Conservation (phyloP, 2,113 vertebrate genomes). For the Neotragus moschatus region DNA sequence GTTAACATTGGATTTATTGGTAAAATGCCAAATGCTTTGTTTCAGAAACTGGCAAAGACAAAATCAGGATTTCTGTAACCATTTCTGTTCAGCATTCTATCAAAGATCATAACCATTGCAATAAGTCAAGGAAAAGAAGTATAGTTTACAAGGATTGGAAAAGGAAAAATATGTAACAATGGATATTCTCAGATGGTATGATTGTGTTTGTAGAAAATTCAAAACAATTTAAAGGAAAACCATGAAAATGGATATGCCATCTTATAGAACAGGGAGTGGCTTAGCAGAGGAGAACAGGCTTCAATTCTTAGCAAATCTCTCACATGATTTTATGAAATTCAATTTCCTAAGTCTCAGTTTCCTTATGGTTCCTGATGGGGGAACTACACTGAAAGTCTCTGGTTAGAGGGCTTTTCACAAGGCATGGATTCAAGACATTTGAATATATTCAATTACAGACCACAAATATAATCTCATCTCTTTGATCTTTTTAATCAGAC, state of each 20-base stretch:
- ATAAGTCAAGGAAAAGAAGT: not conserved
- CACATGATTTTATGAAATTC: not conserved
- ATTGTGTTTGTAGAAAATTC: not conserved
- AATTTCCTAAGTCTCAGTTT: not conserved
- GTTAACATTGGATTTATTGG: not conserved
- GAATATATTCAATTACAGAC: not conserved
- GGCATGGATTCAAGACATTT: not conserved
- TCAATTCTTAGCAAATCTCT: not conserved
- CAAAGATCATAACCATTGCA: not conserved
- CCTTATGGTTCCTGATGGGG: not conserved
- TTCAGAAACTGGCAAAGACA: not conserved
- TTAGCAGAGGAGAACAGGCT: not conserved
- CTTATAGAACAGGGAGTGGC: not conserved
- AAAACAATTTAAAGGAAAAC: not conserved
- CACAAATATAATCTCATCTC: not conserved
- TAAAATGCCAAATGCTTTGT: not conserved
- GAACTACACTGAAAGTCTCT: not conserved
- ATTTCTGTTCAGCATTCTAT: not conserved
- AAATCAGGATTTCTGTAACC: not conserved
- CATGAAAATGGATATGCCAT: not conserved
- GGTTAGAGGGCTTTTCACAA: not conserved
- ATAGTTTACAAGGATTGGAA: not conserved
- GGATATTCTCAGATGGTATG: not conserved
- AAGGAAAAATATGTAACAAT: not conserved
- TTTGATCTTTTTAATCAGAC: not conserved